Conservation (phyloP, 2,797 vertebrate species). For the Neoniphon sammara region DNA sequence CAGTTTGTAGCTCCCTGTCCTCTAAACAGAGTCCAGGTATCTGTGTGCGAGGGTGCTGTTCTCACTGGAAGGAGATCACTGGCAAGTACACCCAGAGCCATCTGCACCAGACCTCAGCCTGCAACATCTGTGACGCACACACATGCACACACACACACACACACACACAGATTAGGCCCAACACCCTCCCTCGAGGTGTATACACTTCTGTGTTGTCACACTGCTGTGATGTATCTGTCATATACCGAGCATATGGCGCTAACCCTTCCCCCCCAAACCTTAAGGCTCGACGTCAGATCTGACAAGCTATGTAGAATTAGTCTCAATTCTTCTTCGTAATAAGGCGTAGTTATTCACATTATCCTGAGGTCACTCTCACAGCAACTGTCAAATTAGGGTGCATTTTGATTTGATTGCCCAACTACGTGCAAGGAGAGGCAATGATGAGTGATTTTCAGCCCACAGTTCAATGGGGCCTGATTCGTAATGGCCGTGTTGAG, state of each 20-base stretch:
- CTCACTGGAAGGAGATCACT: slow-evolving; percentile 79
- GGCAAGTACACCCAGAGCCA: slow-evolving; percentile 72
- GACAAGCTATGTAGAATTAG: slow-evolving; percentile 78
- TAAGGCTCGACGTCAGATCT: slow-evolving; percentile 70
- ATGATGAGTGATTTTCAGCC: slow-evolving; percentile 69
- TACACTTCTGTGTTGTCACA: slow-evolving; percentile 73
- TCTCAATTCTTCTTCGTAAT: slow-evolving; percentile 76
- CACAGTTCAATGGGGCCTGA: slow-evolving; percentile 72
- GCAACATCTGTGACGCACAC: slow-evolving; percentile 76
- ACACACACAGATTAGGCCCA: slow-evolving; percentile 22
- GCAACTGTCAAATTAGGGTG: slow-evolving; percentile 77
- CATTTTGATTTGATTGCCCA: slow-evolving; percentile 76
- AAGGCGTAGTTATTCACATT: slow-evolving; percentile 77
- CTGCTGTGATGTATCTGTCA: slow-evolving; percentile 77
- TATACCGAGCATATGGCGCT: slow-evolving; percentile 75
- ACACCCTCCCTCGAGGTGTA: slow-evolving; percentile 67
- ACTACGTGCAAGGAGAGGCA: slow-evolving; percentile 55
- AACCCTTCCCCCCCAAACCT: slow-evolving; percentile 58
- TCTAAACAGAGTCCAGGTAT: slow-evolving; percentile 64
- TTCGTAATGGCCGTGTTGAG: slow-evolving; percentile 72
- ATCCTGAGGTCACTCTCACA: slow-evolving; percentile 76
- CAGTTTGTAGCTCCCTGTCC: slow-evolving; percentile 46
- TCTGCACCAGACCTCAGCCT: slow-evolving; percentile 79
- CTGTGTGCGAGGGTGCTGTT: slow-evolving; percentile 65
- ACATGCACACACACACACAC: slow-evolving; percentile 38